A percentile compares a stretch with the other conserved stretches of the same genome.
Evolutionary conservation across 2,113 vertebrate species (phyloP).

Genomic region (Spheniscus mendiculus): DNA sequence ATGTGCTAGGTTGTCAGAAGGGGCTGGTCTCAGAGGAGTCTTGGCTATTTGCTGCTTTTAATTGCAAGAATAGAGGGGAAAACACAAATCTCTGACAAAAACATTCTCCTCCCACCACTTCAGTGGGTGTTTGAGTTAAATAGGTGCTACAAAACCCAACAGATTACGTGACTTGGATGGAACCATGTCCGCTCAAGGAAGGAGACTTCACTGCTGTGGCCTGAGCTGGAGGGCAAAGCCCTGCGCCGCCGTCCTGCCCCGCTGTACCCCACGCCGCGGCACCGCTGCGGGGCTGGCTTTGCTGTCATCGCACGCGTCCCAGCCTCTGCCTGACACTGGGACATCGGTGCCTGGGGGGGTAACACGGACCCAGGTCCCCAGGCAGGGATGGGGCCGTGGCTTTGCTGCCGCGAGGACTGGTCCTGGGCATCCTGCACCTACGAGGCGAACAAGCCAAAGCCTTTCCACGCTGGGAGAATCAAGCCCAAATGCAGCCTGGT

Average conservation of each 20-base stretch:
- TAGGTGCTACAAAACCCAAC: not conserved
- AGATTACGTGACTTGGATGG: not conserved
- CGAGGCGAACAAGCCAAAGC: not conserved
- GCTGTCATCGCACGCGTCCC: not conserved
- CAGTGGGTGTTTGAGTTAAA: not conserved
- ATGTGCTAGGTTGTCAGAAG: not conserved
- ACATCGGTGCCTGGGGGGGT: fast-evolving
- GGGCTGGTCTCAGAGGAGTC: not conserved
- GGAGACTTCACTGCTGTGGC: not conserved
- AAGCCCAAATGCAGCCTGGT: not conserved
- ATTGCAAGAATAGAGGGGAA: not conserved
- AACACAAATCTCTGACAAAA: not conserved
- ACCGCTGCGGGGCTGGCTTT: not conserved
- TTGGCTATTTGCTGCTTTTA: not conserved
- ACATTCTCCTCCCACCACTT: not conserved
- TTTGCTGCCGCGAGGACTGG: not conserved
- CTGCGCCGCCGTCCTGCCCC: fast-evolving
- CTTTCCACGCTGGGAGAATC: not conserved
- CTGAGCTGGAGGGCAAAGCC: not conserved
- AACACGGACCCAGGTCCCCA: not conserved
- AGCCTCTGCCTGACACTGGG: not conserved
- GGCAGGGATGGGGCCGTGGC: not conserved
- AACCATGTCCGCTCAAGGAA: not conserved
- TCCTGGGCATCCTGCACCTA: not conserved
- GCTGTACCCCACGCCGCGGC: fast-evolving